Conservation (phyloP, 2,797 vertebrate genomes). For the Enteromius unitaeniatus region DNA sequence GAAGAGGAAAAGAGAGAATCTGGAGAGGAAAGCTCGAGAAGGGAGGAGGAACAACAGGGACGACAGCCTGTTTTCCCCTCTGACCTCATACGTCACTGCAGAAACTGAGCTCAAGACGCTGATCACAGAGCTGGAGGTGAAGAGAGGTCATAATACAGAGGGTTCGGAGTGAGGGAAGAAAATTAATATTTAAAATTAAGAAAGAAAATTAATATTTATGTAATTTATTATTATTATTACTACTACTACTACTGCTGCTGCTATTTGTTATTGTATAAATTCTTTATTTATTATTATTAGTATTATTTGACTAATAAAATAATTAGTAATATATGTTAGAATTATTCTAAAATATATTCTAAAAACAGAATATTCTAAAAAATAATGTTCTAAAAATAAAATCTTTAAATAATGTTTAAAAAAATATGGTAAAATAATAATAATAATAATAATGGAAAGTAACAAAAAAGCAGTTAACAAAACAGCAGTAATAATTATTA, state of each 20-base stretch:
- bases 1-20: constrained; percentile 82
- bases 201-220: too few relatives aligned
- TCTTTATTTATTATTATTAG: not conserved
- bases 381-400: not conserved
- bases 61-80: constrained; percentile 81
- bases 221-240: too few relatives aligned
- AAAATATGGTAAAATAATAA: too few relatives aligned
- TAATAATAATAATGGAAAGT: not conserved
- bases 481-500: not conserved
- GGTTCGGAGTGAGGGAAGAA: not conserved
- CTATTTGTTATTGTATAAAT: too few relatives aligned
- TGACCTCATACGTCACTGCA: constrained; percentile 91
- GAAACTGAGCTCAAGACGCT: constrained; percentile 90
- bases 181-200: too few relatives aligned
- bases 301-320: not conserved
- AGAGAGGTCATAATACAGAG: not conserved
- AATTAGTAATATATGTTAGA: not conserved
- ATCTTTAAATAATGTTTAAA: not conserved
- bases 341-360: too few relatives aligned
- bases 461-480: not conserved
- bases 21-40: constrained; percentile 79
- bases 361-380: too few relatives aligned
- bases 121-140: constrained; percentile 90
- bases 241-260: too few relatives aligned
- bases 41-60: constrained; percentile 60